Conservation (phyloP, 2,113 vertebrate genomes). For the Salminus brasiliensis region DNA sequence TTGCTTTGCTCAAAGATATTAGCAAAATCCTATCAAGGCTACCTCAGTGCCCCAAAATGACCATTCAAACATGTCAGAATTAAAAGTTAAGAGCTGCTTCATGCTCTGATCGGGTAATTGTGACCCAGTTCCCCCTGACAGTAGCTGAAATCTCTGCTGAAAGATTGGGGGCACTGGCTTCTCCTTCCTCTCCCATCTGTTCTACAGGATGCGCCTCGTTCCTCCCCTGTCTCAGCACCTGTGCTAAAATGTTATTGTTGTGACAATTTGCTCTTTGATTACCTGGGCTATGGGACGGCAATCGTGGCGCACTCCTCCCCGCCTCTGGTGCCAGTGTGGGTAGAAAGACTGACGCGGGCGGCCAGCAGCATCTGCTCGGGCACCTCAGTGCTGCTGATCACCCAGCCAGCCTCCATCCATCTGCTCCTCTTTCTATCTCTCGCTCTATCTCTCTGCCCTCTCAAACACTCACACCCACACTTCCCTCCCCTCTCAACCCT, state of each 20-base stretch:
- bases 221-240: slow-evolving; percentile 53
- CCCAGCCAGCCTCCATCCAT: slow-evolving; percentile 21
- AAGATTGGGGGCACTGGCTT: slow-evolving; percentile 5
- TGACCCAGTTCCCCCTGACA: slow-evolving; percentile 29
- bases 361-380: slow-evolving; percentile 42
- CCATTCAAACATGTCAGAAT: not conserved
- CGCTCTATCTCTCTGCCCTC: not conserved
- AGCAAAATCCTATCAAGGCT: no score
- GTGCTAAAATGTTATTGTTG: slow-evolving; percentile 63
- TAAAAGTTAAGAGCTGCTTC: not conserved
- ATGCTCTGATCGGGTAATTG: slow-evolving; percentile 10
- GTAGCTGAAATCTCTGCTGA: slow-evolving; percentile 16
- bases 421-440: not conserved
- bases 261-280: slow-evolving; percentile 65
- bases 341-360: slow-evolving; percentile 29
- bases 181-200: slow-evolving; percentile 53
- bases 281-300: slow-evolving; percentile 61
- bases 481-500: not conserved
- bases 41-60: no score
- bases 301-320: slow-evolving; percentile 17
- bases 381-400: slow-evolving; percentile 14
- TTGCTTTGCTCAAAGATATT: no score
- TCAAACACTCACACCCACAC: not conserved
- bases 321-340: slow-evolving; percentile 42
- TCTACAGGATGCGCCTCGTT: slow-evolving; percentile 51